These are phyloP conservation scores for Trinectes maculatus DNA, from an alignment of 2,113 vertebrate genomes.

Conservation along the genomic window DNA sequence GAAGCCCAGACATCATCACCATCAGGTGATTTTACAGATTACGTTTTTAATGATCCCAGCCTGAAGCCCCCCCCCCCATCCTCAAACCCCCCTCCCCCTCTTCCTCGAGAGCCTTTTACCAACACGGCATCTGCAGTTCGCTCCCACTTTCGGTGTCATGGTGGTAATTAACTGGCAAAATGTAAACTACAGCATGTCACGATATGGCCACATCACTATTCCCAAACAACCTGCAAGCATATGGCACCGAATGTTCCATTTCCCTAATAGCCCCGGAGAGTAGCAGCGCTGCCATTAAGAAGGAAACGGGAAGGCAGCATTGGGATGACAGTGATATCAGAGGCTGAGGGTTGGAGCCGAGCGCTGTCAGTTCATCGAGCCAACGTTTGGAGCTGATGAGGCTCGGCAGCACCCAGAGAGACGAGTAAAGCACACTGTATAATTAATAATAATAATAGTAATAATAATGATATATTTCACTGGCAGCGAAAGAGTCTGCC, in stretches of 20 bases:
- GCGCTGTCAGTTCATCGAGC: constrained; percentile 47
- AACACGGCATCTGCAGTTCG: constrained; percentile 65
- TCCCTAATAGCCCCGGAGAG: constrained; percentile 81
- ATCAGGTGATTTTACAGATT: constrained; percentile 13
- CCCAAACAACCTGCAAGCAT: constrained; percentile 83
- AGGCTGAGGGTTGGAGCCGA: constrained; percentile 27
- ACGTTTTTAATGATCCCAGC: constrained; percentile 45
- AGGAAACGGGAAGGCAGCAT: constrained; percentile 48
- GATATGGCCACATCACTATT: constrained; percentile 74
- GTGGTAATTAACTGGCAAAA: constrained; percentile 84
- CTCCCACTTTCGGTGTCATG: constrained; percentile 77
- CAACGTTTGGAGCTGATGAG: constrained; percentile 26
- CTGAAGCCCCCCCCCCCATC: constrained; percentile 29
- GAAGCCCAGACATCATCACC: too few species aligned
- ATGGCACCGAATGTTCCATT: constrained; percentile 83
- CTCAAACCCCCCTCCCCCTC: constrained; percentile 1
- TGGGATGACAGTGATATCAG: constrained; percentile 5
- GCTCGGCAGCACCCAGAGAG: constrained; percentile 42
- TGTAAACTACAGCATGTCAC: constrained; percentile 76
- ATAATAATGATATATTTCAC: constrained; percentile 32
- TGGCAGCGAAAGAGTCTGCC: constrained; percentile 4
- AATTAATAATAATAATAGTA: constrained; percentile 51
- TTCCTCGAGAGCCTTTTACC: constrained; percentile 58
- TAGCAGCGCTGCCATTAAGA: constrained; percentile 49
- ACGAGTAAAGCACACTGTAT: background rate